These are phyloP conservation scores for Microchirus variegatus DNA, from an alignment of 2,797 vertebrate genomes.

Conservation along the genomic window DNA sequence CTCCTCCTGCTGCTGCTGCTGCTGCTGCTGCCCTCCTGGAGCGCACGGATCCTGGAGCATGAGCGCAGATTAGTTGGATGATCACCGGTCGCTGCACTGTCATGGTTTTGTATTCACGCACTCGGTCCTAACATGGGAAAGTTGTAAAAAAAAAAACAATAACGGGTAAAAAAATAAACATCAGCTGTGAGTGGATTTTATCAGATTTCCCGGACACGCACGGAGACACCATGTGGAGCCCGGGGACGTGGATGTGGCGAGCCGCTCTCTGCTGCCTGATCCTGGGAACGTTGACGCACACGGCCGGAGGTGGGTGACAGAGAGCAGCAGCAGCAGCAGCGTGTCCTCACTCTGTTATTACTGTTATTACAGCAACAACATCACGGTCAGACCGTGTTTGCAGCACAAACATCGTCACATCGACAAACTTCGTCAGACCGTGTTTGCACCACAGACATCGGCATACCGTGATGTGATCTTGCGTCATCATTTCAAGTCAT, in stretches of 20 bases:
- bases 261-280: constrained; percentile 67
- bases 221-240: constrained; percentile 68
- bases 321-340: too few species aligned
- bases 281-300: constrained; percentile 56
- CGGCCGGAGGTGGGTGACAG: constrained; percentile 66
- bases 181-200: neutral
- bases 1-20: too few species aligned
- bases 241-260: constrained; percentile 45
- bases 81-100: neutral
- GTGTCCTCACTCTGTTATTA: neutral
- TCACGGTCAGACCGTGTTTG: too few species aligned
- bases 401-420: too few species aligned
- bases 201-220: neutral
- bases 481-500: too few species aligned
- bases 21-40: neutral
- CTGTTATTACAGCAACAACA: neutral
- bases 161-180: neutral
- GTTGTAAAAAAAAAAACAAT: neutral
- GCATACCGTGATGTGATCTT: too few species aligned
- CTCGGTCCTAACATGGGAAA: neutral
- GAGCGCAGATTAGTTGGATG: neutral
- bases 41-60: neutral
- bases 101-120: too few species aligned
- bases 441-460: too few species aligned
- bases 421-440: too few species aligned